phyloP scores from a whole-genome alignment of 1,140 invertebrate species.

The Drosophila lacteicornis region DNA sequence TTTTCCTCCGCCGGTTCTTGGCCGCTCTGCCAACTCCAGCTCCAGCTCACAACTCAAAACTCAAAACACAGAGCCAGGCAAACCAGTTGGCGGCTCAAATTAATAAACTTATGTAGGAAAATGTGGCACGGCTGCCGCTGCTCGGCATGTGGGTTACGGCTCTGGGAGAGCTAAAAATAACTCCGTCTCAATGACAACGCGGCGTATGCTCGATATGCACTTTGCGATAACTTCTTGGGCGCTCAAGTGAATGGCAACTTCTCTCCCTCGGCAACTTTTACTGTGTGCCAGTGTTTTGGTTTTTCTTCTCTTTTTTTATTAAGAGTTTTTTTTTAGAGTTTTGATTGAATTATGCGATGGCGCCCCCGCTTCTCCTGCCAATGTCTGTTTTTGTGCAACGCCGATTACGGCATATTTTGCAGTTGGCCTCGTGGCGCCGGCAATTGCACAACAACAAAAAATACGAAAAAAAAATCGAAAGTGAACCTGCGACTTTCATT shows the following conservation, averaged over 20 bases:
- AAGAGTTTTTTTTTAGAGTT: constrained; percentile 42
- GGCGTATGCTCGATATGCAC: constrained; percentile 74
- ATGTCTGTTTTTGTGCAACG: constrained; percentile 21
- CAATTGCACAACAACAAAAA: constrained; percentile 77
- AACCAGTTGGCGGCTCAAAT: constrained; percentile 75
- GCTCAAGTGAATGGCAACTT: constrained; percentile 63
- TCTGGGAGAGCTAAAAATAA: constrained; percentile 64
- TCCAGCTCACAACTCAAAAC: too few relatives aligned
- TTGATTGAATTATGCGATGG: constrained; percentile 77
- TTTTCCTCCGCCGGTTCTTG: constrained; percentile 46
- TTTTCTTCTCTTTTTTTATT: constrained; percentile 41
- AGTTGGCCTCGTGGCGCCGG: constrained; percentile 78
- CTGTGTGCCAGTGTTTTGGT: constrained; percentile 25
- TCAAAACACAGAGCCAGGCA: constrained; percentile 9
- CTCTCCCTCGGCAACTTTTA: constrained; percentile 63
- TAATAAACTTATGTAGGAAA: constrained; percentile 70
- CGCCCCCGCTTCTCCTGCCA: constrained; percentile 31
- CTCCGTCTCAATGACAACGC: constrained; percentile 73
- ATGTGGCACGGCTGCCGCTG: constrained; percentile 52
- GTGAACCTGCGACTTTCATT: constrained; percentile 83
- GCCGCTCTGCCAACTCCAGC: constrained; percentile 11
- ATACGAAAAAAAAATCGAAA: constrained; percentile 69
- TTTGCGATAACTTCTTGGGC: constrained; percentile 52
- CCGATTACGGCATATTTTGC: constrained; percentile 78
- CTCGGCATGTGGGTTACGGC: constrained; percentile 62